Evolutionary conservation across 2,113 vertebrate species (phyloP), one percentile per base, ranked within the genome.

Genomic region (Lampris incognitus): DNA sequence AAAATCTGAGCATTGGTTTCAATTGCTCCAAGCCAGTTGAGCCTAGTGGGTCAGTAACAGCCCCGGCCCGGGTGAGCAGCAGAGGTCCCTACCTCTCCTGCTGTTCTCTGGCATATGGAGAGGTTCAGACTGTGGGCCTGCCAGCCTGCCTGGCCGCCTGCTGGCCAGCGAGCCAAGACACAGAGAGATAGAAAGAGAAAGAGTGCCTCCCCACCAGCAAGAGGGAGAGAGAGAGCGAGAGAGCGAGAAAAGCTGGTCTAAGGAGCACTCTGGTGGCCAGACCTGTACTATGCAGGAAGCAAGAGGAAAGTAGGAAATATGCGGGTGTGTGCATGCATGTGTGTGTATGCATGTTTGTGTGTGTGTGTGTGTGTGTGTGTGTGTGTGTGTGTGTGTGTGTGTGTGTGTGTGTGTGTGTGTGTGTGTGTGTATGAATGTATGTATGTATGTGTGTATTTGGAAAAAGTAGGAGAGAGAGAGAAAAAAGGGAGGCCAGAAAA

Each of bases 241-340:
- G n/a, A 58, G 66, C 39, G 66, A 69, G 71, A 87, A 91, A 89
- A 89, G 78, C 68, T 90, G 83, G 83, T 83, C 63, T 92, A 80
- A 92, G 79, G 93, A 90, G 93, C 92, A 92, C 93, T 92, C 95
- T 94, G 89, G 91, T 90, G 94, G 94, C 46, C 69, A 81, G 66
- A 86, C 36, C n/a, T 50, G 55, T 41, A 69, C 58, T 52, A 0
- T 89, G 91, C 93, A 92, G 79, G 66, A 76, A 69, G 61, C 73
- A 66, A 24, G 51, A 51, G 59, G 3, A 63, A 79, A 50, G 70
- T 44, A 44, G 62, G 38, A 40, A 62, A 42, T 24, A 24, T 24
- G 24, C 24, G 24, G 24, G 24, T 24, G 24, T 24, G 24, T 24
- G 24, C 24, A 24, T 24, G 24, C 24, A 24, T 24, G 24, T 24